Base-by-base conservation (phyloP, 2,113 vertebrate genomes). In the Oryzias javanicus region DNA sequence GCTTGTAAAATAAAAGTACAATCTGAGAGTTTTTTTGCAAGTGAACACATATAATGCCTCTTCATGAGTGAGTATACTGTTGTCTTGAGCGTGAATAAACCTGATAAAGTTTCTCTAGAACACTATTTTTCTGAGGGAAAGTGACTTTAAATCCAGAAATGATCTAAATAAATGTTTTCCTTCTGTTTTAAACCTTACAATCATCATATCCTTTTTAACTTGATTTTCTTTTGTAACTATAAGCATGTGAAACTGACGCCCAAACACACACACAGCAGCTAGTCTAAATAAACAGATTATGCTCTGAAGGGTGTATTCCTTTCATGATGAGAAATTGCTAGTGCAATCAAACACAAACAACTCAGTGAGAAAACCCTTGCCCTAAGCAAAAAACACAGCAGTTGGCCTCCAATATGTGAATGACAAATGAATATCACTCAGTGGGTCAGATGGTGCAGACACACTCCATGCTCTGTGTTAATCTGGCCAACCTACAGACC, bases 371-470 rank as follows among this genome's bases (percentile, higher is more conserved):
- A 85, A 86, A 72, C 60, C 73, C 57, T 83, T 80, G 87, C 87
- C 85, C 71, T 64, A 67, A 83, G 87, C 85, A 19, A 83, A 65
- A 81, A 60, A 60, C 80, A 75, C 87, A 89, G 87, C 85, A 78
- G 87, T 85, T 71, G 85, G 78, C 80, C 78, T 78, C 79, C 80
- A 81, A 85, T 86, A 83, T 85, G 80, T 82, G 80, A 89, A 87
- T 87, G 85, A 87, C 82, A 87, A 89, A 89, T 89, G 80, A 85
- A 87, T 82, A 79, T 83, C 81, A 82, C 80, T 75, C 78, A 79
- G 83, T 80, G 82, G 85, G 83, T 89, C 87, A 87, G 87, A 87
- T 88, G 85, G 85, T 78, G 83, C 58, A 86, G 87, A 89, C 85
- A 89, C 87, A 89, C 83, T 87, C 81, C 25, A 46, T 82, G 85